Base-by-base conservation (phyloP, 2,797 vertebrate species). In the Podargus strigoides region DNA sequence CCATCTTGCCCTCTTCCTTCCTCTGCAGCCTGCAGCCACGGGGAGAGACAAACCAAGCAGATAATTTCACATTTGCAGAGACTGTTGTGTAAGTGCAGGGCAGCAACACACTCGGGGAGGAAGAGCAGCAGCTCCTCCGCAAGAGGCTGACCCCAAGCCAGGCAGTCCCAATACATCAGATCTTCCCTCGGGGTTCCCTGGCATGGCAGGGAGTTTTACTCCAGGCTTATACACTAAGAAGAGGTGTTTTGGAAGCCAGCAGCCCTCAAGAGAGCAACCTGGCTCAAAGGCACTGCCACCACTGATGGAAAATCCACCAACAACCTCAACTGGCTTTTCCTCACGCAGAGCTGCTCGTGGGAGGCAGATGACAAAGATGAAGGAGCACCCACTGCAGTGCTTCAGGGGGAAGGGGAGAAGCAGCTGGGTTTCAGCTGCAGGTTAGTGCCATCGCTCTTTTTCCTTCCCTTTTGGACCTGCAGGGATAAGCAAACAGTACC, bases 1-100 rank as follows among this genome's bases (percentile, higher is more conserved):
- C 91, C 0, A 70, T 94, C 92, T 97, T 46, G 3, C 88, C 37
- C 59, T 97, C 96, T 70, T 98, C 93, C 81, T 98, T 96, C 72
- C 39, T 91, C 42, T 19, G 63, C 93, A 98, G 85, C 92, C 98
- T 98, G 87, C 37, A 95, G 93, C 55, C 95, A 44, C 4, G 3
- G 41, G 41, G n/a, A 87, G 62, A 93, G 14, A 87, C 44, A 92
- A 79, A 68, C 9, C 55, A 58, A 89, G 90, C 32, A 21, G 50
- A n/a, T 49, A n/a, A 21, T 58, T 66, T 10, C 9, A 1, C 15
- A 18, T 87, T 62, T 39, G 19, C 55, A 50, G 64, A 53, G n/a
- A 41, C 14, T 37, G n/a, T 10, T 2, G 0, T 11, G 5, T 4
- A 37, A 60, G 30, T 1, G 13, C 60, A 69, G 50, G 58, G 41